Conservation (phyloP, 1,140 invertebrate genomes). For the Drosophila tristis region DNA sequence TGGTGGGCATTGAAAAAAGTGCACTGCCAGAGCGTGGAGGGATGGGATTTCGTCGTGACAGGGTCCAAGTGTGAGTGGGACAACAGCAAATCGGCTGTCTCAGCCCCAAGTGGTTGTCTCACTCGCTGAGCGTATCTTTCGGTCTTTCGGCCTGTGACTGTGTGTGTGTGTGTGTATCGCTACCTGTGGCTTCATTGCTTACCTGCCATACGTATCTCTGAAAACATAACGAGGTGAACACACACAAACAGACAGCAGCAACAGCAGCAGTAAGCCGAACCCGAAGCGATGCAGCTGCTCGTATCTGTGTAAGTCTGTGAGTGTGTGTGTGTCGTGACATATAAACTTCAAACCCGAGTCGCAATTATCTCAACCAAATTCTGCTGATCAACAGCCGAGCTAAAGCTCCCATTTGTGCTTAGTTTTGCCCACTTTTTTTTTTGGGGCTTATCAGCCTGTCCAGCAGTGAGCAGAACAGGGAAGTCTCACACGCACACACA, state of each 20-base stretch:
- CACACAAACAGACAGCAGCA: constrained; percentile 10
- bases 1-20: constrained; percentile 56
- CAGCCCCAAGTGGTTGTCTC: constrained; percentile 31
- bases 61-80: constrained; percentile 48
- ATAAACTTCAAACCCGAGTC: constrained; percentile 67
- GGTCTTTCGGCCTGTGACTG: constrained; percentile 15
- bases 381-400: constrained; percentile 2
- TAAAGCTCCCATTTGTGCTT: neutral
- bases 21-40: constrained; percentile 49
- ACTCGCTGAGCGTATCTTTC: constrained; percentile 41
- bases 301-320: constrained; percentile 23
- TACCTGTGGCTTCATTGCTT: constrained; percentile 68
- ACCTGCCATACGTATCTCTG: constrained; percentile 64
- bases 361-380: constrained; percentile 66
- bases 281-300: constrained; percentile 33
- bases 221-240: constrained; percentile 48
- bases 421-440: neutral
- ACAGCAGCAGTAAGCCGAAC: constrained; percentile 16
- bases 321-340: constrained; percentile 50
- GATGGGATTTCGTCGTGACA: constrained; percentile 65
- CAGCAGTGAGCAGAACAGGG: no score
- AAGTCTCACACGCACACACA: constrained; percentile 12
- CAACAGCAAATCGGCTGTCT: constrained; percentile 31
- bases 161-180: constrained; percentile 22
- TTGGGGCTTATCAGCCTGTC: constrained; percentile 27